Evolutionary conservation across 2,113 vertebrate genomes (phyloP), one percentile per base, ranked within the genome.

Genomic region (Sinosuthora webbiana): DNA sequence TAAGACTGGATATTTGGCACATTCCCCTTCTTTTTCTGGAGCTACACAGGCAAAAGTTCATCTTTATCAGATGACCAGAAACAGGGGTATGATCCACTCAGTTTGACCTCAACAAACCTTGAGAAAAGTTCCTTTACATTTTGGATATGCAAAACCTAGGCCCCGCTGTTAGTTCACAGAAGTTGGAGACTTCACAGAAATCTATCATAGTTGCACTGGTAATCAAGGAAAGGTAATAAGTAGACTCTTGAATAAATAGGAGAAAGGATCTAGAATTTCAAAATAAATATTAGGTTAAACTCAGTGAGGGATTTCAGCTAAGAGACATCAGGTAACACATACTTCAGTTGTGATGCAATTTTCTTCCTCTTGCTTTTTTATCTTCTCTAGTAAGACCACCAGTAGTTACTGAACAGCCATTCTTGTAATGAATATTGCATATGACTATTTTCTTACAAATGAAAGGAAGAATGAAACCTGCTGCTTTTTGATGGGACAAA

Each of bases 381-480:
- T 77, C 74, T 71, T 76, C 37, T 62, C 23, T 69, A 67, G 30
- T 69, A 94, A 86, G 79, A 78, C 63, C 88, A 90, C 83, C 82
- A 95, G 42, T 83, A 82, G 71, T 77, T 76, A 80, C 62, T 91
- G 78, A 70, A 77, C 27, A 90, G 85, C 17, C 76, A 33, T 56
- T 82, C 74, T 92, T 94, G 79, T 93, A 94, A 97, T 96, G 73
- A 93, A 56, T 94, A 94, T 95, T 81, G 42, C 92, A 96, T 79
- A 96, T 65, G 85, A 41, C 50, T 75, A 44, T 79, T 95, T 94
- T 94, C 65, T 87, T 83, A 80, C 35, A 93, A 97, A 98, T 96
- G 97, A 94, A 81, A 90, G 92, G 97, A 97, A 97, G 98, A 98
- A 96, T 95, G 97, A 98, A 97, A 97, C 91, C 91, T 97, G 95